phyloP scores from a whole-genome alignment of 2,888 invertebrate genomes.

The Drosophila heteroneura region DNA sequence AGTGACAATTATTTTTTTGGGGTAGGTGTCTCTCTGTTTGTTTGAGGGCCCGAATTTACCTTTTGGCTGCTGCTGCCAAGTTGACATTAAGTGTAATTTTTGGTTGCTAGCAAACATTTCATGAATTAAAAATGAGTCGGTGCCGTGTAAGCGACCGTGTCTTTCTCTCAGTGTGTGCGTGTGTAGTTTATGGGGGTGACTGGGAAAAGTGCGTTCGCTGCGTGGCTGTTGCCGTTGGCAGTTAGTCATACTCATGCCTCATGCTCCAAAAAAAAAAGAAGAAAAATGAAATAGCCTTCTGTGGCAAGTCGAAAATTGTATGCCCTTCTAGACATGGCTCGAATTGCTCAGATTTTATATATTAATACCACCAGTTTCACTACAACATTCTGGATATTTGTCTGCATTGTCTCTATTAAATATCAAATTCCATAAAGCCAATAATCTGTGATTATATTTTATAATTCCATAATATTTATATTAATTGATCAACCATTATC shows the following conservation, averaged over 20 bases:
- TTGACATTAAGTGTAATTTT: slow-evolving; percentile 79
- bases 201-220: slow-evolving; percentile 66
- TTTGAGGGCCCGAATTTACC: slow-evolving; percentile 37
- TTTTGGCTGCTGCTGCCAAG: slow-evolving; percentile 31
- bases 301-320: neutral
- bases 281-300: neutral
- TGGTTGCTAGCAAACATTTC: slow-evolving; percentile 74
- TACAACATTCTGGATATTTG: neutral
- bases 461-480: neutral
- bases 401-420: neutral
- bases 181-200: slow-evolving; percentile 37
- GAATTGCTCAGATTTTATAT: neutral
- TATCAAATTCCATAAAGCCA: neutral
- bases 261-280: slow-evolving; percentile 9
- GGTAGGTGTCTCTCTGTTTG: slow-evolving; percentile 33
- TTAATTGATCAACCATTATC: neutral
- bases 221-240: slow-evolving; percentile 69
- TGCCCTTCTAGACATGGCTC: neutral
- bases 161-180: slow-evolving; percentile 12
- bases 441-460: neutral
- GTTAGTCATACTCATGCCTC: slow-evolving; percentile 69
- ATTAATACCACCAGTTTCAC: neutral
- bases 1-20: slow-evolving; percentile 74
- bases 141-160: slow-evolving; percentile 10
- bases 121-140: slow-evolving; percentile 77